Evolutionary conservation across 2,888 invertebrate genomes (phyloP).

Genomic region (Ophioninae sp.): DNA sequence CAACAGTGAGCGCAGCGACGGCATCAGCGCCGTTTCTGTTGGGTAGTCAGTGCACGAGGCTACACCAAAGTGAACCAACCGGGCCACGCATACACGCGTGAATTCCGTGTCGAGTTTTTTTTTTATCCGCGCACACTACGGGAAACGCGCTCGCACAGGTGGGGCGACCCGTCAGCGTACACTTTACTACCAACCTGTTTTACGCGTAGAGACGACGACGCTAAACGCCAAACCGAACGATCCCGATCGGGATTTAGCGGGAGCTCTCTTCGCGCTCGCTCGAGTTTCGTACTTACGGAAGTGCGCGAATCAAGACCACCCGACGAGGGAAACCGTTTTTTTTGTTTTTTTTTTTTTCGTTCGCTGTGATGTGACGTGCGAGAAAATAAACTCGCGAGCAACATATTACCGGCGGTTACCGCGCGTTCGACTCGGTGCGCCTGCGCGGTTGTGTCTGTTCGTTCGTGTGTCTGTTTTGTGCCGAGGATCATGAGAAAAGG

Average conservation of each 20-base stretch:
- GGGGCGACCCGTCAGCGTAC: conserved; percentile 20
- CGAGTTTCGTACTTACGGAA: too few relatives aligned
- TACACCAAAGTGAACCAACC: conserved; percentile 49
- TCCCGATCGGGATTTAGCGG: background rate
- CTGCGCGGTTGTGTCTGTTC: too few relatives aligned
- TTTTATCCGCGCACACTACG: background rate
- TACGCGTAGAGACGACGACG: conserved; percentile 67
- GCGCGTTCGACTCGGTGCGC: too few relatives aligned
- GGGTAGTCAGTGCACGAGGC: conserved; percentile 58
- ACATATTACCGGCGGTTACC: too few relatives aligned
- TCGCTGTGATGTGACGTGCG: too few relatives aligned
- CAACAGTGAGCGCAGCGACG: conserved; percentile 55
- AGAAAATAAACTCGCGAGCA: too few relatives aligned
- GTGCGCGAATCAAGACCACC: too few relatives aligned
- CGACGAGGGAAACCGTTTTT: too few relatives aligned
- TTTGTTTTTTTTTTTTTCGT: background rate
- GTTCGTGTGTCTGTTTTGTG: too few relatives aligned
- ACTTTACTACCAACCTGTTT: conserved; percentile 65
- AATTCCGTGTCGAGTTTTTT: conserved; percentile 9
- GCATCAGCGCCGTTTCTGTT: conserved; percentile 50
- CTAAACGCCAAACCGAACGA: conserved; percentile 49
- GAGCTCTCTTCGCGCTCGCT: too few relatives aligned
- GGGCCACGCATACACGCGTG: conserved; percentile 7
- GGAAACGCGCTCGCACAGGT: conserved; percentile 1
- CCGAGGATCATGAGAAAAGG: conserved; percentile 30